phyloP scores from a whole-genome alignment of 2,113 vertebrate genomes.

The Gavia stellata region DNA sequence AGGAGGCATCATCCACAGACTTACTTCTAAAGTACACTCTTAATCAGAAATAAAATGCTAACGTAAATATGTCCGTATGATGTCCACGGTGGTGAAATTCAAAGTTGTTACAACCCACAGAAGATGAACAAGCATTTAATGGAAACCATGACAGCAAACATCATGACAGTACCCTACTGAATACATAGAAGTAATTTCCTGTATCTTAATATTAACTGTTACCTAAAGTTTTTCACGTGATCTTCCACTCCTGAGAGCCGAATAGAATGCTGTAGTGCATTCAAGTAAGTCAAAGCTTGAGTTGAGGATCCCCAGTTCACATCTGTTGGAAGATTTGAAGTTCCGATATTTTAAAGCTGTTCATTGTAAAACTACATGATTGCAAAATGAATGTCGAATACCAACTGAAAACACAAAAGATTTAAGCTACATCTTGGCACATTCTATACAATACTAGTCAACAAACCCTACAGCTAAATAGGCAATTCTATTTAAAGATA shows the following conservation, averaged over 20 bases:
- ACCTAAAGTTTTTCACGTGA: constrained; percentile 98
- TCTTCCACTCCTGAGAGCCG: constrained; percentile 94
- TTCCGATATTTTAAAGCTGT: background rate
- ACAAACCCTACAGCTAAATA: background rate
- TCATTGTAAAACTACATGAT: background rate
- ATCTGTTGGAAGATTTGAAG: constrained; percentile 74
- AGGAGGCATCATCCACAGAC: background rate
- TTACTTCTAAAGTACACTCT: background rate
- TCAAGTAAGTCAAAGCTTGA: constrained; percentile 95
- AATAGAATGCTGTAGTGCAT: constrained; percentile 90
- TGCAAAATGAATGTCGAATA: background rate
- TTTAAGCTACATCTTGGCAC: background rate
- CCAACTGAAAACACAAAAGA: background rate
- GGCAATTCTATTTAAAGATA: background rate
- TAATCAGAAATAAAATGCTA: background rate
- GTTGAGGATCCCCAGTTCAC: constrained; percentile 99
- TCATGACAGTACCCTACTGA: fast-evolving
- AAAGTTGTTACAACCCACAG: background rate
- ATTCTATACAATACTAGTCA: background rate
- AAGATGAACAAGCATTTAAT: background rate
- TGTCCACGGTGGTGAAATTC: background rate
- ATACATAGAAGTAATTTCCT: background rate
- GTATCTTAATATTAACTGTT: background rate
- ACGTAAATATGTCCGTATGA: background rate
- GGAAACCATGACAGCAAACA: background rate